phyloP scores from a whole-genome alignment of 1,140 invertebrate genomes.

The Lasioglossum albipes region DNA sequence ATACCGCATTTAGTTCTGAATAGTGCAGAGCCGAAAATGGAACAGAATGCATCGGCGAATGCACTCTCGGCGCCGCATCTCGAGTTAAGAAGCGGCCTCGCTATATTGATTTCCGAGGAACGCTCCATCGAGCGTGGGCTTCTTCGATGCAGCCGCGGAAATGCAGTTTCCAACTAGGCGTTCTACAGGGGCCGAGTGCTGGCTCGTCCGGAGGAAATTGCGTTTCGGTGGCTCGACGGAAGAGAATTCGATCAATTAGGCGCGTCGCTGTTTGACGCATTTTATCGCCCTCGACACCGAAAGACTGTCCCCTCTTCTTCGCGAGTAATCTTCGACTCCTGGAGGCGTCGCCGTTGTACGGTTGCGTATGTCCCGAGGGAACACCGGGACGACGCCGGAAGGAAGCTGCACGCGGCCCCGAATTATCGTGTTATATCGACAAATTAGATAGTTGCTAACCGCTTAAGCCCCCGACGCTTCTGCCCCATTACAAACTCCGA shows the following conservation, averaged over 20 bases:
- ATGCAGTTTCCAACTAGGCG: not conserved
- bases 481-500: slow-evolving; percentile 1
- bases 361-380: not conserved
- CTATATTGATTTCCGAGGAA: not conserved
- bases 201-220: not conserved
- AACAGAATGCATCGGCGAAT: too few species aligned
- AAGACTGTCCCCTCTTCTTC: not conserved
- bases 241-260: not conserved
- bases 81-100: not conserved
- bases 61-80: not conserved
- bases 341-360: too few species aligned
- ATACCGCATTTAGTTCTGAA: too few species aligned
- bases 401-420: not conserved
- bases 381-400: not conserved
- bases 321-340: not conserved
- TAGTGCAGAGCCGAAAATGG: too few species aligned
- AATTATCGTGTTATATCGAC: slow-evolving; percentile 2
- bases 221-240: not conserved
- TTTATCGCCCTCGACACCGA: not conserved
- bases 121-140: not conserved
- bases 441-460: slow-evolving; percentile 2
- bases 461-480: slow-evolving; percentile 1
- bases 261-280: not conserved
- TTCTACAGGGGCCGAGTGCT: not conserved
- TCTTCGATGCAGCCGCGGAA: not conserved